These are phyloP conservation scores for Hyaena hyaena DNA, from an alignment of 2,113 vertebrate genomes.

Conservation along the genomic window DNA sequence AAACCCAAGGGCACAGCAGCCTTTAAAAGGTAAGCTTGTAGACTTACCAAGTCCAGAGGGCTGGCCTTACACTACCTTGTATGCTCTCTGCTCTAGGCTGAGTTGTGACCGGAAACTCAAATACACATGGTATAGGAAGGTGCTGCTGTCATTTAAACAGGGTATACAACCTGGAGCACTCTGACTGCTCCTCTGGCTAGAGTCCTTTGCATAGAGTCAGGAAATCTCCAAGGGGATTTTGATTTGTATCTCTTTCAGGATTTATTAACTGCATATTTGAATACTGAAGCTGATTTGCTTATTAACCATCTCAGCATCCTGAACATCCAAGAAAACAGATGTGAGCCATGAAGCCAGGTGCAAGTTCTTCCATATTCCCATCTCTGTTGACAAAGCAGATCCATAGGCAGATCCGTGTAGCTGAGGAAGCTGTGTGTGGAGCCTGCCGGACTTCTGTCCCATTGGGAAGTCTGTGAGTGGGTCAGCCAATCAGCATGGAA, in stretches of 20 bases:
- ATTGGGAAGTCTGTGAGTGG: background rate
- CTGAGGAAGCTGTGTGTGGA: background rate
- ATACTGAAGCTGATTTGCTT: conserved; percentile 50
- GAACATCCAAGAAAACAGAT: conserved; percentile 48
- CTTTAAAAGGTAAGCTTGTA: background rate
- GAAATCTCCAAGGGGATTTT: conserved; percentile 15
- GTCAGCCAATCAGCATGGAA: background rate
- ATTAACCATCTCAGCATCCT: background rate
- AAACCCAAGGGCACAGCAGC: background rate
- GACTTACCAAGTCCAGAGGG: background rate
- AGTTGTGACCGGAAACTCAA: background rate
- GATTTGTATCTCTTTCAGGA: conserved; percentile 58
- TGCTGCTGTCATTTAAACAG: conserved; percentile 7
- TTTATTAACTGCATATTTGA: conserved; percentile 53
- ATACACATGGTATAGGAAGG: no score
- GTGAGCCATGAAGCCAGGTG: background rate
- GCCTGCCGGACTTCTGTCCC: background rate
- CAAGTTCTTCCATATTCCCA: background rate
- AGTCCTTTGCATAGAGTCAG: conserved; percentile 57
- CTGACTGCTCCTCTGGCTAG: background rate
- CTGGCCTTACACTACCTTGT: background rate
- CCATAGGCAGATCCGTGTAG: background rate
- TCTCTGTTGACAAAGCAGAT: background rate
- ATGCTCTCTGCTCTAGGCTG: background rate
- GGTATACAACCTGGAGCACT: no score